Conservation (phyloP, 2,113 vertebrate genomes). For the Strix uralensis region DNA sequence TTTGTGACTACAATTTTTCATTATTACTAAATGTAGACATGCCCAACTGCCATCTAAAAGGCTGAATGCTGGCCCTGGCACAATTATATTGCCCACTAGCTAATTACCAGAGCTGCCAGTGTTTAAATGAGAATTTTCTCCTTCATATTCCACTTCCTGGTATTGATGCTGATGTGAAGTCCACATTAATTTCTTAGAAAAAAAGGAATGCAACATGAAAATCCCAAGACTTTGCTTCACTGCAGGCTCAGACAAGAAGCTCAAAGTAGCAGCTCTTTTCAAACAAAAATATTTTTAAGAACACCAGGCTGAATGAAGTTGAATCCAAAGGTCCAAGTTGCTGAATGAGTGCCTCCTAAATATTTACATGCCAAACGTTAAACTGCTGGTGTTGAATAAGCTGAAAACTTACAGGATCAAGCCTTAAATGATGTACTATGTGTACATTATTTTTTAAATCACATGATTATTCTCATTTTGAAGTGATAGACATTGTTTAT, state of each 20-base stretch:
- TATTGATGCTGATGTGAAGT: not conserved
- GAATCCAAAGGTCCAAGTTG: not conserved
- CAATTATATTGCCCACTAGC: not conserved
- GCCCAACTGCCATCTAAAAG: not conserved
- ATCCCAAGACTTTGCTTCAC: not conserved
- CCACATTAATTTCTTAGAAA: not conserved
- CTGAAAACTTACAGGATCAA: not conserved
- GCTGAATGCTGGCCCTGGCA: not conserved
- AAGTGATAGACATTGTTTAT: not conserved
- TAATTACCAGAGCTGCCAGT: not conserved
- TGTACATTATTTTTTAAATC: not conserved
- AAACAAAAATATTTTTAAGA: not conserved
- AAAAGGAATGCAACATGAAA: not conserved
- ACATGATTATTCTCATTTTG: not conserved
- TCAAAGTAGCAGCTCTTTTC: not conserved
- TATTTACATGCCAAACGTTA: not conserved
- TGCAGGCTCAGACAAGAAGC: not conserved
- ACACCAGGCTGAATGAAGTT: not conserved
- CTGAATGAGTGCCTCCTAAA: not conserved
- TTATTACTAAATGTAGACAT: not conserved
- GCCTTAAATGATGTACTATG: not conserved
- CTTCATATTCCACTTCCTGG: not conserved
- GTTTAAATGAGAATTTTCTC: not conserved
- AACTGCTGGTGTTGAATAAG: not conserved
- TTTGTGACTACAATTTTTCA: not conserved